Evolutionary conservation across 2,113 vertebrate genomes (phyloP).

Genomic region (Pandion haliaetus): DNA sequence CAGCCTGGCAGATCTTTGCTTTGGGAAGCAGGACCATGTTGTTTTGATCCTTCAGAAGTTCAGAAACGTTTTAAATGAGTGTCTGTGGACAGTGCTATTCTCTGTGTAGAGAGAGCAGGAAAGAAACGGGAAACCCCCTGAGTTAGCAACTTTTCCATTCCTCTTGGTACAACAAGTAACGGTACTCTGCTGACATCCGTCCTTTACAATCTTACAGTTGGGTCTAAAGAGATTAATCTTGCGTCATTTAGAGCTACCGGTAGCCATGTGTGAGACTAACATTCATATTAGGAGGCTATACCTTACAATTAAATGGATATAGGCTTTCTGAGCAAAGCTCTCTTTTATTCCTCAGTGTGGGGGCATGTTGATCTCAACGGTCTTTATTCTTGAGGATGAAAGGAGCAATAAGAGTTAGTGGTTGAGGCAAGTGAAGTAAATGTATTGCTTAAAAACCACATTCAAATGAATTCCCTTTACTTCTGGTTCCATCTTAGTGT

Average conservation of each 20-base stretch:
- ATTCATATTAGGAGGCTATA: not conserved
- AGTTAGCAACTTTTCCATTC: not conserved
- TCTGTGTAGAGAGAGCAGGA: not conserved
- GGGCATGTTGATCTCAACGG: not conserved
- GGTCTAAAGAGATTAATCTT: not conserved
- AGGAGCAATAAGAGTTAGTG: not conserved
- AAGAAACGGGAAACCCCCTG: not conserved
- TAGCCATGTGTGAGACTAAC: not conserved
- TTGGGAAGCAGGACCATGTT: not conserved
- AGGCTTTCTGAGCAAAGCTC: not conserved
- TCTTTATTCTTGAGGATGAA: not conserved
- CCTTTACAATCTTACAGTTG: not conserved
- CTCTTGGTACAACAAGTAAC: not conserved
- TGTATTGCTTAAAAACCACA: not conserved
- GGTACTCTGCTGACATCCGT: not conserved
- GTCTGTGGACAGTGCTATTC: not conserved
- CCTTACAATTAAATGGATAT: slow-evolving; percentile 13
- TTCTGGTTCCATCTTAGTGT: not conserved
- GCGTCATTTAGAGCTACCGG: not conserved
- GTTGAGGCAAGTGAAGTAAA: not conserved
- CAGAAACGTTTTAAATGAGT: not conserved
- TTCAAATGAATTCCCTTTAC: not conserved
- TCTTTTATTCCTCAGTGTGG: not conserved
- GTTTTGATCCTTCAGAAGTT: not conserved
- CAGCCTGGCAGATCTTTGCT: not conserved